These are phyloP conservation scores for Drosophila austrosaltans DNA, from an alignment of 2,888 invertebrate species.

Conservation along the genomic window DNA sequence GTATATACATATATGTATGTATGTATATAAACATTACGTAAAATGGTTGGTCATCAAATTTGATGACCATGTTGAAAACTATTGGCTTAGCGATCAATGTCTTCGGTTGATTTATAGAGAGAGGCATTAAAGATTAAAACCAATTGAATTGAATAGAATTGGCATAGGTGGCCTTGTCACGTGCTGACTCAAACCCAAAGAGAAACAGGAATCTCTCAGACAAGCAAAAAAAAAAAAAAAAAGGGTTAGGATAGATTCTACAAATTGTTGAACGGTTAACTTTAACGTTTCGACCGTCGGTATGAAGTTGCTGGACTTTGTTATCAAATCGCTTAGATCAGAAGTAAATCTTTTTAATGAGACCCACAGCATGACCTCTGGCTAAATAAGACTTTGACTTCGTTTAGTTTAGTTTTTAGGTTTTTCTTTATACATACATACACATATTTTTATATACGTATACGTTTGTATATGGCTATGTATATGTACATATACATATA, in stretches of 20 bases:
- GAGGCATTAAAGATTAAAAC: slow-evolving; percentile 38
- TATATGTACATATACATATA: slow-evolving; percentile 22
- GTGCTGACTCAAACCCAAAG: slow-evolving; percentile 33
- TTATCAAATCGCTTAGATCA: slow-evolving; percentile 70
- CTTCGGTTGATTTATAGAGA: slow-evolving; percentile 45
- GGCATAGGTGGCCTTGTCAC: slow-evolving; percentile 39
- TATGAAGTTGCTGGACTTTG: slow-evolving; percentile 26
- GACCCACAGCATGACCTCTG: slow-evolving; percentile 68
- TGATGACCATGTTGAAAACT: slow-evolving; percentile 43
- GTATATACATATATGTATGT: neutral
- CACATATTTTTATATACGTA: slow-evolving; percentile 10
- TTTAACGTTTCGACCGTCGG: slow-evolving; percentile 43
- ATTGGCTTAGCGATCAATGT: slow-evolving; percentile 36
- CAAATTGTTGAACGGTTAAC: slow-evolving; percentile 27
- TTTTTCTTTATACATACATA: slow-evolving; percentile 7
- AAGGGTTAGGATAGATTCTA: slow-evolving; percentile 6
- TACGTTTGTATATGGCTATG: slow-evolving; percentile 20
- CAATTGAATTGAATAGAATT: slow-evolving; percentile 38
- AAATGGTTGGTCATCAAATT: slow-evolving; percentile 36
- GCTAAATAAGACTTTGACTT: slow-evolving; percentile 25
- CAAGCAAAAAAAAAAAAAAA: slow-evolving; percentile 16
- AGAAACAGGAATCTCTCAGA: slow-evolving; percentile 30
- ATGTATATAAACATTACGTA: neutral
- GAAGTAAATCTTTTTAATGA: slow-evolving; percentile 75
- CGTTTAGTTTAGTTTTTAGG: slow-evolving; percentile 8